Evolutionary conservation across 2,113 vertebrate genomes (phyloP).

Genomic region (Eleginops maclovinus): DNA sequence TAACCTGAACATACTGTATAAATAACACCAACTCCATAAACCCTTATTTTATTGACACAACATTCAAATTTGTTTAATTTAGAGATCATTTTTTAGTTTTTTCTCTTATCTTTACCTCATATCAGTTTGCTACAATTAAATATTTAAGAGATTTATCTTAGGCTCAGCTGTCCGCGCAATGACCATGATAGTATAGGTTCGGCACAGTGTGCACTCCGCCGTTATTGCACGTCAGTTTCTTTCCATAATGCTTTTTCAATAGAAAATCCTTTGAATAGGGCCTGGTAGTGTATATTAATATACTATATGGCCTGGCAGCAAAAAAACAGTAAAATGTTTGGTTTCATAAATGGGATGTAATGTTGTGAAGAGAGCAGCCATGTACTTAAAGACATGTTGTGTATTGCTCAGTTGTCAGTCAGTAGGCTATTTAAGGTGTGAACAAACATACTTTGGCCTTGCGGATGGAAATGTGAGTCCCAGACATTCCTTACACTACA

Average conservation of each 20-base stretch:
- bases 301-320: background rate
- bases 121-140: too few relatives aligned
- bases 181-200: constrained; percentile 2
- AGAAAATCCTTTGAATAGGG: background rate
- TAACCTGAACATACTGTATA: background rate
- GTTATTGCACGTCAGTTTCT: background rate
- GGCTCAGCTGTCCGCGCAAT: background rate
- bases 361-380: background rate
- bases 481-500: constrained; percentile 43
- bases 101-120: too few relatives aligned
- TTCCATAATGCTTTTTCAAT: background rate
- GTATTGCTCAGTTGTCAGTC: constrained; percentile 19
- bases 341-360: background rate
- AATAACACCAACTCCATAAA: constrained; percentile 1
- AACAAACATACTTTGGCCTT: constrained; percentile 28
- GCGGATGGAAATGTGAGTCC: constrained; percentile 48
- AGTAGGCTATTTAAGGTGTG: constrained; percentile 30
- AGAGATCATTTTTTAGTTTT: too few relatives aligned
- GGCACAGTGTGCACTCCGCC: background rate
- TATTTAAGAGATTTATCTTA: background rate
- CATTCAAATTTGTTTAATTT: background rate
- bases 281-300: background rate
- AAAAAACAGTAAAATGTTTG: background rate
- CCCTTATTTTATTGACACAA: background rate
- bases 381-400: constrained; percentile 1